These are phyloP conservation scores for Psilopsiagon aurifrons DNA, from an alignment of 2,113 vertebrate genomes.

Conservation along the genomic window DNA sequence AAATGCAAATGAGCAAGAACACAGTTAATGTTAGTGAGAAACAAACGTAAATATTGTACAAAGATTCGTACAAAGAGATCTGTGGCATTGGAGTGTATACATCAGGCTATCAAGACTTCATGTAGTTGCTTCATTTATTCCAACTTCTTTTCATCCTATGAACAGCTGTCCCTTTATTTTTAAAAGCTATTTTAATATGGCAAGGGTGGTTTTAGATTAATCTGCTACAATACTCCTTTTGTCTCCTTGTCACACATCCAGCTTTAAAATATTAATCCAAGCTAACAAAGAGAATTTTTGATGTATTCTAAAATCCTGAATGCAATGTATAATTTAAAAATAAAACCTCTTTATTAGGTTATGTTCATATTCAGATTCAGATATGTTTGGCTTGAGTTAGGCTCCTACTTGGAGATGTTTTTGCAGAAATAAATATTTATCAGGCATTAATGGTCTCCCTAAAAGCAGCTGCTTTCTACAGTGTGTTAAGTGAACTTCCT, in stretches of 20 bases:
- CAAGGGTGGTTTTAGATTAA: background rate
- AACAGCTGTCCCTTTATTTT: background rate
- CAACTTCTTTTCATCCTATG: background rate
- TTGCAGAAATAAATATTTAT: conserved; percentile 55
- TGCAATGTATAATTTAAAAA: conserved; percentile 8
- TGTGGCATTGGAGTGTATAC: background rate
- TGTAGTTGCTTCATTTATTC: background rate
- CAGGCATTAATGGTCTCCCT: conserved; percentile 30
- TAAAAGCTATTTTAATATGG: conserved; percentile 10
- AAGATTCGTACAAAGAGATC: background rate
- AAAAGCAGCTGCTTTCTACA: background rate
- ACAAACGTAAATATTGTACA: conserved; percentile 31
- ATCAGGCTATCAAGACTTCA: background rate
- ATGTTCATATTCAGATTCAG: conserved; percentile 25
- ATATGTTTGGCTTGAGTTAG: conserved; percentile 40
- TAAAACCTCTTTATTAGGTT: conserved; percentile 26
- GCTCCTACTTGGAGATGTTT: conserved; percentile 18
- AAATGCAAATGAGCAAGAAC: conserved; percentile 23
- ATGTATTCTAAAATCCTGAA: conserved; percentile 7
- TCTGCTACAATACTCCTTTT: conserved; percentile 6
- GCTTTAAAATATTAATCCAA: conserved; percentile 44
- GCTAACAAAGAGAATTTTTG: conserved; percentile 24
- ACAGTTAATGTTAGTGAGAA: conserved; percentile 28
- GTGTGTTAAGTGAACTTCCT: background rate
- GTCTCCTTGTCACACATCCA: conserved; percentile 20